Evolutionary conservation across 2,113 vertebrate species (phyloP), one percentile per base, ranked within the genome.

Genomic region (Cisticola juncidis): DNA sequence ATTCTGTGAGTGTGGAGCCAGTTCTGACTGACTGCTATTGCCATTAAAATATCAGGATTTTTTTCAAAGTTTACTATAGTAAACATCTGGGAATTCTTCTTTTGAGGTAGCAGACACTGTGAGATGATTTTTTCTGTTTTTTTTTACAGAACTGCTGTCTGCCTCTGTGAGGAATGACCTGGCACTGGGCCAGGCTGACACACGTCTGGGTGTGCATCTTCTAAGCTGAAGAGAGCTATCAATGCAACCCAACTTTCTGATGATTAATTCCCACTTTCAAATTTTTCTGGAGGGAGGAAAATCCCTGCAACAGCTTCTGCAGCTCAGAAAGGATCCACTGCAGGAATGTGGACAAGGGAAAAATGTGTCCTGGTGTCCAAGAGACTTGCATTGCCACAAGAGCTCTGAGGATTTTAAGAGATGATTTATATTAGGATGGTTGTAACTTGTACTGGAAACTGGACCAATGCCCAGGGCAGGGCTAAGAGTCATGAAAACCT

Each of bases 161-260:
- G 12, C 44, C 19, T 78, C 1, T 0, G 57, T 40, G 44, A 2
- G 9, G 40, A 80, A 51, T 25, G 35, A 54, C 26, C 24, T 50
- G 56, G 45, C 57, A 47, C 29, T 7, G 40, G 66, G 66, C 36
- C 48, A 85, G 57, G 38, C 54, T 73, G 18, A 9, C 4, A 7
- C n/a, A 22, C 0, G 0, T 33, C 54, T 22, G 9, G 16, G 24
- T 24, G 9, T 42, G 22, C 24, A 31, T 16, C 14, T 56, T 71
- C 19, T 25, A 35, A 35, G n/a, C 0, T 61, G 54, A 51, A 82
- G 20, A 64, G 28, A 86, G 10, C 8, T 86, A 29, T n/a, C 36
- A 47, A 44, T 31, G 31, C n/a, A 72, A 28, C 28, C 60, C 66
- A 72, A 44, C 17, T 40, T 81, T 42, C 54, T 48, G 19, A 31